These are phyloP conservation scores for Platyrinchus mystaceus DNA, from an alignment of 2,797 vertebrate species.

Conservation along the genomic window DNA sequence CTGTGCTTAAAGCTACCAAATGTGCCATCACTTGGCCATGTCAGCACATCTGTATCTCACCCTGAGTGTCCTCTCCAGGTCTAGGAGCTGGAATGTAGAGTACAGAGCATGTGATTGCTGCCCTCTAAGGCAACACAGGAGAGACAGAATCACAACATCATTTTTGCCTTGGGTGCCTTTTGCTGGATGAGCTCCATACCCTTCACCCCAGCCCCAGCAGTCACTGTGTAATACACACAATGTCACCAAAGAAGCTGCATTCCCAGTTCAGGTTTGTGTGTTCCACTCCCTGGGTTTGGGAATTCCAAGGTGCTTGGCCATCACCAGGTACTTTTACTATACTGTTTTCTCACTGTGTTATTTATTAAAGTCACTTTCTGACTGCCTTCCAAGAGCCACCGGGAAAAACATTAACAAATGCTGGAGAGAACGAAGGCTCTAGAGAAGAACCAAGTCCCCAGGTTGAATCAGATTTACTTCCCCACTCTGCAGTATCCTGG, in stretches of 20 bases:
- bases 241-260: not conserved
- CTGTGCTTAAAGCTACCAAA: not conserved
- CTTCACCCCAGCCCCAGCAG: not conserved
- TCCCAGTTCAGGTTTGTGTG: not conserved
- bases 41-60: not conserved
- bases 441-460: not conserved
- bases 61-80: not conserved
- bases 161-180: not conserved
- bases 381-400: not conserved
- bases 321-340: not conserved
- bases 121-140: not conserved
- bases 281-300: not conserved
- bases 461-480: not conserved
- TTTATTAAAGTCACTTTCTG: not conserved
- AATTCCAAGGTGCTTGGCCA: not conserved
- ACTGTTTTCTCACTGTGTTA: not conserved
- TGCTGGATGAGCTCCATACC: not conserved
- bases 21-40: not conserved
- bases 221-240: not conserved
- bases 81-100: not conserved
- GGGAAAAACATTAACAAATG: not conserved
- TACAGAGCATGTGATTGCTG: not conserved
- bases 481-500: not conserved
- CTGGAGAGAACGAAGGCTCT: not conserved
- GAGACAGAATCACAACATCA: not conserved